These are phyloP conservation scores for Notarius quadriscutis DNA, from an alignment of 2,113 vertebrate genomes.

Conservation along the genomic window DNA sequence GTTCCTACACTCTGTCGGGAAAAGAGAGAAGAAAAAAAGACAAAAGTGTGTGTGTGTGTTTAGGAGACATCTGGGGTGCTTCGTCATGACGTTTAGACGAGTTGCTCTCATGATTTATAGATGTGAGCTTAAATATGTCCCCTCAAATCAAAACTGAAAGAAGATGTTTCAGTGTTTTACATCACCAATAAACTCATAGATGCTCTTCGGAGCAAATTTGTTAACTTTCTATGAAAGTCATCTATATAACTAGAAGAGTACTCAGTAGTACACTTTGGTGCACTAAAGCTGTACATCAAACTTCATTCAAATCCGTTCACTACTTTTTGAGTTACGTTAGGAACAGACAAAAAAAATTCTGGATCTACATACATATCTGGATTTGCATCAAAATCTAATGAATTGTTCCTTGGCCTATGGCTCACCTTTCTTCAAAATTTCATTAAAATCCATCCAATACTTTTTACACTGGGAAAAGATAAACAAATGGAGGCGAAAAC, in stretches of 20 bases:
- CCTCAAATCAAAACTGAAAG: neutral
- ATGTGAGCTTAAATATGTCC: neutral
- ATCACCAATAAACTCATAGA: neutral
- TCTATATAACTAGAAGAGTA: neutral
- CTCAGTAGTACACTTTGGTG: neutral
- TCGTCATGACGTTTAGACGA: constrained; percentile 10
- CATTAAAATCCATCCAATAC: no score
- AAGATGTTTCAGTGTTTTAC: neutral
- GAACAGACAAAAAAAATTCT: no score
- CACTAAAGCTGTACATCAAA: neutral
- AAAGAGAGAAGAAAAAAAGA: neutral
- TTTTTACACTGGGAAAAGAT: no score
- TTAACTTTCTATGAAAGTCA: neutral
- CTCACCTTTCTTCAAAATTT: no score
- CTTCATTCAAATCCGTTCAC: no score
- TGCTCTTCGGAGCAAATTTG: neutral
- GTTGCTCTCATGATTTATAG: neutral
- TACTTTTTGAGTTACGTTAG: no score
- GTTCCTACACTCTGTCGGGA: constrained; percentile 14
- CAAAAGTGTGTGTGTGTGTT: neutral
- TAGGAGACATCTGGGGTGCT: constrained; percentile 41
- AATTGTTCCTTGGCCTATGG: no score
- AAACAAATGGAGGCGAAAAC: no score
- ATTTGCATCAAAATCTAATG: no score
- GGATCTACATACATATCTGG: no score